Conservation (phyloP, 2,888 invertebrate genomes). For the Dioctria rufipes region DNA sequence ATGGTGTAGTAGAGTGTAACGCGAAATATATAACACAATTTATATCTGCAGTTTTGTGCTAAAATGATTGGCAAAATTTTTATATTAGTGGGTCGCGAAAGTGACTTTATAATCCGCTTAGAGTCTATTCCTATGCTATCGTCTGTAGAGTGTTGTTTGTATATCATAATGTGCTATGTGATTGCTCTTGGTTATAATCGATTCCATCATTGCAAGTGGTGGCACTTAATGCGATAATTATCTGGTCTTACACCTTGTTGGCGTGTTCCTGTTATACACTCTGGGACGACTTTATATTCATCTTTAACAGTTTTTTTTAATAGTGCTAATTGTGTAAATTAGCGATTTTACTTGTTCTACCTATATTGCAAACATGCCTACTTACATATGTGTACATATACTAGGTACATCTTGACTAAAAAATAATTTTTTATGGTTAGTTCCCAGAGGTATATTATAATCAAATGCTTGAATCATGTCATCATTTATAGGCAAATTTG, state of each 20-base stretch:
- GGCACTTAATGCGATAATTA: conserved; percentile 24
- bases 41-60: neutral
- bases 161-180: neutral
- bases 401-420: no score
- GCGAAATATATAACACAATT: no score
- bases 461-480: no score
- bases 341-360: neutral
- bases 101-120: neutral
- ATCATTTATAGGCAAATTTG: no score
- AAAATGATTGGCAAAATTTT: neutral
- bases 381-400: no score
- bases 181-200: neutral
- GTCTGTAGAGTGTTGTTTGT: neutral
- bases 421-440: no score
- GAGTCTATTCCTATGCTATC: neutral
- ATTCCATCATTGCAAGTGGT: neutral
- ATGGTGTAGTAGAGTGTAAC: neutral
- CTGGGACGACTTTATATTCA: neutral
- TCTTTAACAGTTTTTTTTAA: conserved; percentile 3
- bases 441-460: no score
- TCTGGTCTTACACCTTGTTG: conserved; percentile 25
- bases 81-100: neutral
- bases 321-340: conserved; percentile 23
- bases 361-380: no score
- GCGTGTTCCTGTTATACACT: neutral